A percentile compares a stretch with the other conserved stretches of the same genome.
Conservation (phyloP, 2,888 invertebrate species). For the Drosophila anomelani region DNA sequence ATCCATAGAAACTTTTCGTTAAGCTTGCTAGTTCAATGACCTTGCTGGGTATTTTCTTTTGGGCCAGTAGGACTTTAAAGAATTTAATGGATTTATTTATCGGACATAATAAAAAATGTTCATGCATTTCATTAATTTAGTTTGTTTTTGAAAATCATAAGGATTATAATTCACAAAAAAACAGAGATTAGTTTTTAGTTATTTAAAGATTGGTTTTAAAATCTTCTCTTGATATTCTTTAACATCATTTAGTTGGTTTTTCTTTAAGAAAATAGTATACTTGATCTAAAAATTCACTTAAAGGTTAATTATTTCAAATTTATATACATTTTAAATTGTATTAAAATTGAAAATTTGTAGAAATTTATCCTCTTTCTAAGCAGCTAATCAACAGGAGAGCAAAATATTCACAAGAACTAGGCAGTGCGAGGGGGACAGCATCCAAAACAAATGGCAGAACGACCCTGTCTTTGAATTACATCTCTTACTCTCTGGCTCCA, state of each 20-base stretch:
- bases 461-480: slow-evolving; percentile 48
- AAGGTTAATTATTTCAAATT: too few relatives aligned
- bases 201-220: too few relatives aligned
- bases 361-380: slow-evolving; percentile 21
- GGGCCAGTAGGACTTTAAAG: neutral
- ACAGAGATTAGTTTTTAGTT: too few relatives aligned
- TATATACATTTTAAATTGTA: slow-evolving; percentile 43
- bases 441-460: slow-evolving; percentile 49
- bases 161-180: too few relatives aligned
- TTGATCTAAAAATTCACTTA: too few relatives aligned
- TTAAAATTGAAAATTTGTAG: slow-evolving; percentile 59
- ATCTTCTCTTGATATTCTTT: too few relatives aligned
- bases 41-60: neutral
- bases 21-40: too few relatives aligned
- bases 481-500: slow-evolving; percentile 6
- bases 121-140: too few relatives aligned
- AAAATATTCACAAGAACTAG: slow-evolving; percentile 1
- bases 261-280: too few relatives aligned
- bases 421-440: slow-evolving; percentile 11
- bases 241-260: too few relatives aligned
- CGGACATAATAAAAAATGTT: neutral
- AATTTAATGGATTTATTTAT: neutral
- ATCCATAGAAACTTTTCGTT: too few relatives aligned
- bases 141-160: too few relatives aligned
- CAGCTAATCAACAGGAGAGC: slow-evolving; percentile 70